Evolutionary conservation across 2,888 invertebrate genomes (phyloP).

Genomic region (Dicycla oo): DNA sequence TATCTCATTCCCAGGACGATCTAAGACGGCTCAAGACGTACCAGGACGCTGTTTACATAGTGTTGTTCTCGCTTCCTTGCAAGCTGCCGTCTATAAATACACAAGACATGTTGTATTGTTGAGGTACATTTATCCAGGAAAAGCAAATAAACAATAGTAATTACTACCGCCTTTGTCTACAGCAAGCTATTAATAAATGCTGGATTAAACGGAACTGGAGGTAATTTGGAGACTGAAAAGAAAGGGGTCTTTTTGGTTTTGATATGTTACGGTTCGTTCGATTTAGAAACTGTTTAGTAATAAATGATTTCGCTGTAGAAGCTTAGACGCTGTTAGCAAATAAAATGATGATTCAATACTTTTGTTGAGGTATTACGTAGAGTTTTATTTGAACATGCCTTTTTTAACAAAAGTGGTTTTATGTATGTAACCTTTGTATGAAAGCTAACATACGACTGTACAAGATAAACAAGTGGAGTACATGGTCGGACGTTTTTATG

Average conservation of each 20-base stretch:
- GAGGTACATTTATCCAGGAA: conserved; percentile 28
- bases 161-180: conserved; percentile 40
- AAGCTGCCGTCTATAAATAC: conserved; percentile 46
- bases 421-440: not conserved
- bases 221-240: conserved; percentile 17
- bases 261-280: not conserved
- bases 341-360: not conserved
- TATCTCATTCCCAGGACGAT: conserved; percentile 14
- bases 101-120: conserved; percentile 13
- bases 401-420: too few relatives aligned
- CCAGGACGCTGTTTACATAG: conserved; percentile 28
- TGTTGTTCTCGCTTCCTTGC: conserved; percentile 34
- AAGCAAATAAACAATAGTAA: conserved; percentile 47
- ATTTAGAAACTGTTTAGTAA: not conserved
- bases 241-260: not conserved
- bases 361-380: too few relatives aligned
- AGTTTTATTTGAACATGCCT: too few relatives aligned
- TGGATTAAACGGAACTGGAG: conserved; percentile 22
- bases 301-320: not conserved
- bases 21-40: conserved; percentile 15
- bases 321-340: not conserved
- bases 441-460: not conserved
- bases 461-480: too few relatives aligned
- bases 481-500: too few relatives aligned
- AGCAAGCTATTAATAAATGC: conserved; percentile 36